Percentiles rank a stretch among this genome's conserved stretches.
Evolutionary conservation across 2,797 vertebrate species (phyloP).

Genomic region (Rachycentron canadum): DNA sequence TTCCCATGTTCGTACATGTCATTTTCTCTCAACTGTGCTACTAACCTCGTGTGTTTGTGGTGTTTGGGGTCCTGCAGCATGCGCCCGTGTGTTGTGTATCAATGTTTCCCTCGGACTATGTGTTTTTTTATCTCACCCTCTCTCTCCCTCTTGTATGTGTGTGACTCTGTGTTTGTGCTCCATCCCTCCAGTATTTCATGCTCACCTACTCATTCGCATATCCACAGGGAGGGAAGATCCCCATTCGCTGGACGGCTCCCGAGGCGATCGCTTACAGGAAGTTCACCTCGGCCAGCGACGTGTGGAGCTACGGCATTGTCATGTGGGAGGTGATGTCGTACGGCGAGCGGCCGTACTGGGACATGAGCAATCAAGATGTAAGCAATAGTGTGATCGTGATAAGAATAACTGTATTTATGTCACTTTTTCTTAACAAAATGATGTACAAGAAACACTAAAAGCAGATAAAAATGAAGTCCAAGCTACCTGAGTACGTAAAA

Average conservation of each 20-base stretch:
- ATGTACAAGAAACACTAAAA: too few relatives aligned
- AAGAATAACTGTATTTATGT: too few relatives aligned
- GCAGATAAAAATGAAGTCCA: too few relatives aligned
- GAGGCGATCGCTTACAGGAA: conserved; percentile 99
- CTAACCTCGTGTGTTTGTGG: conserved; percentile 65
- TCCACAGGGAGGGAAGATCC: conserved; percentile 98
- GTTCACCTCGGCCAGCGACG: conserved; percentile 98
- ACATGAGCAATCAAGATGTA: conserved; percentile 99
- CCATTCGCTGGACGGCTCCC: conserved; percentile 98
- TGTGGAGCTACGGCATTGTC: conserved; percentile 99
- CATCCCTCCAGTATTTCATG: conserved; percentile 87
- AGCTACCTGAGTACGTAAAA: too few relatives aligned
- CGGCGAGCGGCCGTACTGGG: conserved; percentile 98
- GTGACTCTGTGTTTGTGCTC: conserved; percentile 81
- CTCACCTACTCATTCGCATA: conserved; percentile 87
- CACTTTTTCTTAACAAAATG: too few relatives aligned
- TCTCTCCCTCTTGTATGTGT: conserved; percentile 82
- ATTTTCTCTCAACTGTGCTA: conserved; percentile 56
- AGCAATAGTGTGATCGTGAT: conserved; percentile 70
- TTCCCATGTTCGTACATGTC: conserved; percentile 57
- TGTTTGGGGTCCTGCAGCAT: conserved; percentile 58
- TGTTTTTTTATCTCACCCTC: conserved; percentile 72
- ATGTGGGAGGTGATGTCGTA: conserved; percentile 99
- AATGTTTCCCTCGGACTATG: conserved; percentile 65
- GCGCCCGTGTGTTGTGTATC: conserved; percentile 71